Evolutionary conservation across 2,113 vertebrate species (phyloP), one percentile per base, ranked within the genome.

Genomic region (Hyperoodon ampullatus): DNA sequence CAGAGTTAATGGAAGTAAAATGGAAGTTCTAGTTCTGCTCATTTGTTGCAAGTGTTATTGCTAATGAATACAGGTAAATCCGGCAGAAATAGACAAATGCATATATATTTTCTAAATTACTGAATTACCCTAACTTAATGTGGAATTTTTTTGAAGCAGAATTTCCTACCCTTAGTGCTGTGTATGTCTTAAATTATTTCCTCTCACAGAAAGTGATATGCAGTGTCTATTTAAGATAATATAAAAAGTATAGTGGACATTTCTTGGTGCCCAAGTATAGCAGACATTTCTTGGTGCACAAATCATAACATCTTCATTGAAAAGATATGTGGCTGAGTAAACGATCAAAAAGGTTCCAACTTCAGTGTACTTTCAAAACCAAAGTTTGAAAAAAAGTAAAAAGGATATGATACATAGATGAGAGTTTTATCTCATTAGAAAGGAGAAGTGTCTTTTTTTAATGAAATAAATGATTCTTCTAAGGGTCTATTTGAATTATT

Each of bases 401-500:
- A 84, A 42, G 7, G 23, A 72, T 8, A 81, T 30, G 30, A 66
- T 68, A 33, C 1, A 28, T 39, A 55, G 24, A 75, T 83, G 10
- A 74, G 4, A 10, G n/a, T 92, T 96, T 88, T 68, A 65, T 63
- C 21, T 93, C 39, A 78, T 93, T 83, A 88, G 71, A 87, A 91
- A 35, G 50, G 21, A 80, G 33, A 35, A n/a, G 24, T 80, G 21
- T 58, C 77, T 80, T 80, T 58, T 8, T 80, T 80, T n/a, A 58
- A 35, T 33, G 10, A 87, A 93, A 88, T 72, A 80, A 95, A 53
- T 95, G 28, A 72, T 88, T 94, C n/a, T 82, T 6, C 21, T 66
- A 47, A n/a, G 6, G 30, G 1, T 35, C 6, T 93, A 61, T 85
- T 95, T 96, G 63, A 89, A 75, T 80, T 92, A 65, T 93, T 95